phyloP scores from a whole-genome alignment of 2,797 vertebrate species.

The Sebastes jordani region DNA sequence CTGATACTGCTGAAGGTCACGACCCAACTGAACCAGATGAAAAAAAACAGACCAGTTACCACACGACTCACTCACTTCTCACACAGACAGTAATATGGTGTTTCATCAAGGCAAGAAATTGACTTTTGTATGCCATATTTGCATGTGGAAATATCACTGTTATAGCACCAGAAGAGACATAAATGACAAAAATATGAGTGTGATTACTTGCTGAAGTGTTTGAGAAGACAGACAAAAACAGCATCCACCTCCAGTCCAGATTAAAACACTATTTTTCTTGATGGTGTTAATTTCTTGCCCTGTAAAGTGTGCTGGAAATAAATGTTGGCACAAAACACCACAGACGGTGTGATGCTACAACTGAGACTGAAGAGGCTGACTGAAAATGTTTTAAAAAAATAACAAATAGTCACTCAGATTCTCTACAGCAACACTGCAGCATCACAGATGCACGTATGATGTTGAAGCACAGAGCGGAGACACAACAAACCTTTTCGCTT shows the following conservation, averaged over 20 bases:
- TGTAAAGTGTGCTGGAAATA: conserved; percentile 4
- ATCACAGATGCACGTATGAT: conserved; percentile 48
- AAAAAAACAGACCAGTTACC: not conserved
- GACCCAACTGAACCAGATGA: conserved; percentile 85
- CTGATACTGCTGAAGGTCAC: conserved; percentile 98
- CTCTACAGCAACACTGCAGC: conserved; percentile 24
- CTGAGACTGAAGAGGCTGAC: conserved; percentile 2
- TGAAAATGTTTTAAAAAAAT: not conserved
- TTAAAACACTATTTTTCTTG: not conserved
- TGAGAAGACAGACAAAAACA: conserved; percentile 4
- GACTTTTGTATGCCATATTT: not conserved
- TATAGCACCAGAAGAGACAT: not conserved
- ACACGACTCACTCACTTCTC: not conserved
- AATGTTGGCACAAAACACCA: not conserved
- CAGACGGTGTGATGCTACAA: conserved; percentile 30
- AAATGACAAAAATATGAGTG: not conserved
- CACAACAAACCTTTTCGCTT: conserved; percentile 86
- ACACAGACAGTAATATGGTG: not conserved
- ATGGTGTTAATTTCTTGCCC: conserved; percentile 25
- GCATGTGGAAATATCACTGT: no score
- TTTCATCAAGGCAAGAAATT: conserved; percentile 7
- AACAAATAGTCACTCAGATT: not conserved
- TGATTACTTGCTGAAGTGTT: not conserved
- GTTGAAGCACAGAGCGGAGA: conserved; percentile 58
- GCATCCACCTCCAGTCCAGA: not conserved